Base-by-base conservation (phyloP, 1,140 invertebrate species). In the Formica selysi region DNA sequence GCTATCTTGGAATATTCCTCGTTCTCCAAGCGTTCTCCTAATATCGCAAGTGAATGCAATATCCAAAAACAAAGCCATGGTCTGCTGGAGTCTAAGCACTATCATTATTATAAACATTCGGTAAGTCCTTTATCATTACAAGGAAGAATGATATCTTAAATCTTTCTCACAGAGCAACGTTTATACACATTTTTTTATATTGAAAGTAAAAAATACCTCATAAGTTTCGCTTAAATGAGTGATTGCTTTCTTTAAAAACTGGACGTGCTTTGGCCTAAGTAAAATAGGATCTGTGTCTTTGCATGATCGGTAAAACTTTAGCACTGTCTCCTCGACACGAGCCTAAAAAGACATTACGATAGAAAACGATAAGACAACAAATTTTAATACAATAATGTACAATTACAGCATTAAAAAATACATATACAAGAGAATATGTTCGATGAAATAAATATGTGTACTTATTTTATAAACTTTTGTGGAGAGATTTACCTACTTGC, bases 61-160 rank as follows among this genome's bases (percentile, higher is more conserved):
- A 98, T 98, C 99, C 99, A 99, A 93, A 99, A 99, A 92, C 98
- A 97, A 38, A 99, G 94, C 99, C 99, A 99, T 6, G 99, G 97
- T 90, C 98, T 96, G 94, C 98, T 99, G n/a, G 98, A 97, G 96
- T 99, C 98, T 73, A 99, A 95, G 93, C 97, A 97, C 96, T 98
- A 89, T 76, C 93, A 94, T 90, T 74, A 83, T 83, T 86, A 85
- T 10, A 41, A 16, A 67, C 10, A 13, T 5, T 62, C 0, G 64
- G 65, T 62, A 62, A 64, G 32, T 83, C 57, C 3, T 86, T 90
- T 86, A 2, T 59, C 68, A 67, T 67, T 71, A 62, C 10, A 44
- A 64, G 7, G 1, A 11, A 4, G 5, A 76, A 78, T 0, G 6
- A 10, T 29, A 62, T 76, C 11, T 71, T 59, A 38, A 86, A 67